Percentiles rank a stretch among this genome's conserved stretches.
Evolutionary conservation across 2,888 invertebrate genomes (phyloP).

Genomic region (Andrena camellia): DNA sequence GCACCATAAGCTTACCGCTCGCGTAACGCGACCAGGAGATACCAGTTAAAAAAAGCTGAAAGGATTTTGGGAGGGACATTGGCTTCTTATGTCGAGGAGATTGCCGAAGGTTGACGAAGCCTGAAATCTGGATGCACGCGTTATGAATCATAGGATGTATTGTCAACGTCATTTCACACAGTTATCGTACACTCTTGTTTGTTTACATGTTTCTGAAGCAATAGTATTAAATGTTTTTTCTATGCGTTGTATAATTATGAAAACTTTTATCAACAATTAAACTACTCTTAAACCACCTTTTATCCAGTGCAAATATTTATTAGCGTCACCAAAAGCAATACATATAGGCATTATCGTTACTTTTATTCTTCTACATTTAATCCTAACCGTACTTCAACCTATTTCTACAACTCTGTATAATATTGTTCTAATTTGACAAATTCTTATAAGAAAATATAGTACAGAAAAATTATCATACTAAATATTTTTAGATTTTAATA

Average conservation of each 20-base stretch:
- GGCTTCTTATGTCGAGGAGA: conserved; percentile 15
- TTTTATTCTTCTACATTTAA: too few relatives aligned
- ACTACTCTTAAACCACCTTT: too few relatives aligned
- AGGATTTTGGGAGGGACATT: conserved; percentile 35
- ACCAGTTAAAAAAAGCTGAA: conserved; percentile 32
- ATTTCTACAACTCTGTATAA: too few relatives aligned
- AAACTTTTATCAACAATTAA: neutral
- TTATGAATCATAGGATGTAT: conserved; percentile 27
- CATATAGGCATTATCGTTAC: too few relatives aligned
- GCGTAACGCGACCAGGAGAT: conserved; percentile 23
- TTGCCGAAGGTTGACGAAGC: conserved; percentile 29
- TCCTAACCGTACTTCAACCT: too few relatives aligned
- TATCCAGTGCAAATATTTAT: too few relatives aligned
- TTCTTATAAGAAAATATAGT: too few relatives aligned
- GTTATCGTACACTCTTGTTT: neutral
- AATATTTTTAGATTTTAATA: too few relatives aligned
- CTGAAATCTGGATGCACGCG: conserved; percentile 36
- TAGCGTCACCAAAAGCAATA: too few relatives aligned
- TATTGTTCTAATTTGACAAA: too few relatives aligned
- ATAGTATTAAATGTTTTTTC: neutral
- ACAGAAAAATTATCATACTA: too few relatives aligned
- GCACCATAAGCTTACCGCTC: neutral
- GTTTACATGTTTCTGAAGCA: neutral
- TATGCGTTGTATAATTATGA: neutral
- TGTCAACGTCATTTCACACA: conserved; percentile 6